phyloP scores from a whole-genome alignment of 1,140 invertebrate genomes.

The Formica exsecta region DNA sequence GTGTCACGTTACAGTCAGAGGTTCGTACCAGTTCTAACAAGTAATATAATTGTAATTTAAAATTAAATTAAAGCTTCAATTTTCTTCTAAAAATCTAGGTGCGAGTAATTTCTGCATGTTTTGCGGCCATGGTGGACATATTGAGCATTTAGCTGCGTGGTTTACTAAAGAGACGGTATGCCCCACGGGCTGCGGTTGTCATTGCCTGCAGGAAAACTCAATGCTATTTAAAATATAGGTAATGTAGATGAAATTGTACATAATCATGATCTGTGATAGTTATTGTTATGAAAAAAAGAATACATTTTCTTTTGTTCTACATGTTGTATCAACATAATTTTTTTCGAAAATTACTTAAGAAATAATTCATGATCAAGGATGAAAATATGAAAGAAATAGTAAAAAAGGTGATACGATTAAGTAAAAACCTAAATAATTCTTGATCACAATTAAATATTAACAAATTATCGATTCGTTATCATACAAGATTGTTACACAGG shows the following conservation, averaged over 20 bases:
- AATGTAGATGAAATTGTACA: constrained; percentile 61
- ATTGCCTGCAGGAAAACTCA: constrained; percentile 91
- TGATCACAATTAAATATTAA: background rate
- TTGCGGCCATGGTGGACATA: constrained; percentile 97
- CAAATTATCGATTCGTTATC: background rate
- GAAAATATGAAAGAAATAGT: background rate
- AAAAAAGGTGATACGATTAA: background rate
- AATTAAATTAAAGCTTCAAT: constrained; percentile 13
- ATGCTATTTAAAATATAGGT: constrained; percentile 79
- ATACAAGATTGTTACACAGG: background rate
- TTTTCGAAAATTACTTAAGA: background rate
- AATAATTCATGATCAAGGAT: background rate
- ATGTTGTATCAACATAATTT: background rate
- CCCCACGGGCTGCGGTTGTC: constrained; percentile 95
- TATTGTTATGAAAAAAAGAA: constrained; percentile 55
- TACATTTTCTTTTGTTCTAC: constrained; percentile 56
- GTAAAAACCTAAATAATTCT: background rate
- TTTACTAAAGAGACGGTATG: constrained; percentile 90
- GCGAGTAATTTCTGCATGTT: constrained; percentile 93
- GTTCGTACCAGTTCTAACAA: constrained; percentile 81
- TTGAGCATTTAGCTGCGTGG: constrained; percentile 93
- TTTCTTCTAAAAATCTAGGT: constrained; percentile 82
- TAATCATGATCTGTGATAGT: constrained; percentile 55
- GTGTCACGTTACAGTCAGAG: constrained; percentile 94
- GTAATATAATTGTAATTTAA: background rate